Percentiles rank a stretch among this genome's conserved stretches.
These are phyloP conservation scores for Corynorhinus townsendii DNA, from an alignment of 2,113 vertebrate genomes.

Conservation along the genomic window DNA sequence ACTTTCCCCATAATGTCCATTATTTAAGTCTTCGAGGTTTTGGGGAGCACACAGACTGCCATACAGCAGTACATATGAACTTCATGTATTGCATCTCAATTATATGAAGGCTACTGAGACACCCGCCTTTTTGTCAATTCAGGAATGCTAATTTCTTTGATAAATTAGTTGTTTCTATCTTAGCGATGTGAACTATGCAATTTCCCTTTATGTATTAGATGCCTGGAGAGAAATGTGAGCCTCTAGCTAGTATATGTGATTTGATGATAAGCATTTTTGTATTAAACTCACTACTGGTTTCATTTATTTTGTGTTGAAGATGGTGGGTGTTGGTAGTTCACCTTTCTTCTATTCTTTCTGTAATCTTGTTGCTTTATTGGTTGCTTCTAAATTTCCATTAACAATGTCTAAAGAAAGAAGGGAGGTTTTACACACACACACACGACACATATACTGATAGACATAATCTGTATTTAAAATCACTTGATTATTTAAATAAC, in stretches of 20 bases:
- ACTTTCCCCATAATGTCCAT: not conserved
- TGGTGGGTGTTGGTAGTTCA: not conserved
- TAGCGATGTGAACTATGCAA: not conserved
- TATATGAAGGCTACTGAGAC: not conserved
- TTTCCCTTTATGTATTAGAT: not conserved
- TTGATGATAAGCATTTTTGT: not conserved
- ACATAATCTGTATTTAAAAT: not conserved
- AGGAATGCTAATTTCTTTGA: not conserved
- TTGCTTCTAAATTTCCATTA: not conserved
- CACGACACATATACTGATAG: not conserved
- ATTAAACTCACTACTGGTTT: not conserved
- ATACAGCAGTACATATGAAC: not conserved
- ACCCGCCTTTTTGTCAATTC: not conserved
- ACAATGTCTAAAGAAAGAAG: not conserved
- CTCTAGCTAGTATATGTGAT: not conserved
- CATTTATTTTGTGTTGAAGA: not conserved
- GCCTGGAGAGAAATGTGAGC: not conserved
- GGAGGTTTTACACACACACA: not conserved
- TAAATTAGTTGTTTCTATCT: not conserved
- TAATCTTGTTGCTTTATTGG: not conserved
- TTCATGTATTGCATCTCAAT: not conserved
- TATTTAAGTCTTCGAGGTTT: conserved; percentile 3
- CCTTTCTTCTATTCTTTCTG: not conserved
- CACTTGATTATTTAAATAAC: not conserved
- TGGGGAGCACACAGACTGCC: not conserved